phyloP scores from a whole-genome alignment of 2,113 vertebrate genomes.

The Pao palembangensis region DNA sequence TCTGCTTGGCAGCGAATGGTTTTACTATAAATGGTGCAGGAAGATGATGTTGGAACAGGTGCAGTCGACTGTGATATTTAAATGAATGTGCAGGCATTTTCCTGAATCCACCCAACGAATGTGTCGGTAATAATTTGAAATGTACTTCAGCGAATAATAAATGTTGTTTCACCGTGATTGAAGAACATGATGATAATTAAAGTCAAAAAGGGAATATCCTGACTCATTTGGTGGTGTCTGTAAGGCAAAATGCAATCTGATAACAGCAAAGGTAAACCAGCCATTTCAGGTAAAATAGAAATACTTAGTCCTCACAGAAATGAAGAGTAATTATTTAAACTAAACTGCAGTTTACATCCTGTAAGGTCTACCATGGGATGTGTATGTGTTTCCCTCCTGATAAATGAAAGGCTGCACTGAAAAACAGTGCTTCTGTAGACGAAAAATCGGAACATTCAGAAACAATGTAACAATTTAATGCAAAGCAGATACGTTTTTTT shows the following conservation, averaged over 20 bases:
- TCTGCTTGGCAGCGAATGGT: too few species aligned
- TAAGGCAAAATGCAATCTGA: not conserved
- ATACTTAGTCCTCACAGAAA: too few species aligned
- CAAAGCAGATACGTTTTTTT: not conserved
- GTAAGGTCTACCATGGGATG: slow-evolving; percentile 4
- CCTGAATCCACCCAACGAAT: too few species aligned
- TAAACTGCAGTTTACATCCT: slow-evolving; percentile 25
- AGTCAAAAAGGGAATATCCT: not conserved
- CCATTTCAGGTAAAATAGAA: not conserved
- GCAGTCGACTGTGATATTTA: not conserved
- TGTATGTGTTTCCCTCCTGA: too few species aligned
- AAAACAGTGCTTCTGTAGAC: not conserved
- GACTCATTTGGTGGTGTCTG: not conserved
- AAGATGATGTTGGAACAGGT: not conserved
- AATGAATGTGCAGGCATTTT: not conserved
- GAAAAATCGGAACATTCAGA: not conserved
- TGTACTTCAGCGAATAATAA: not conserved
- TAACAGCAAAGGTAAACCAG: not conserved
- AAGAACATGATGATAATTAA: too few species aligned
- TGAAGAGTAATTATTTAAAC: slow-evolving; percentile 23
- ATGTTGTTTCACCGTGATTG: not conserved
- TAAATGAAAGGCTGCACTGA: not conserved
- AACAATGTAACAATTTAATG: too few species aligned
- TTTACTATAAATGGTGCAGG: too few species aligned
- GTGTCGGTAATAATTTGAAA: not conserved